Evolutionary conservation across 2,113 vertebrate species (phyloP), one percentile per base, ranked within the genome.

Genomic region (Pollachius pollachius): DNA sequence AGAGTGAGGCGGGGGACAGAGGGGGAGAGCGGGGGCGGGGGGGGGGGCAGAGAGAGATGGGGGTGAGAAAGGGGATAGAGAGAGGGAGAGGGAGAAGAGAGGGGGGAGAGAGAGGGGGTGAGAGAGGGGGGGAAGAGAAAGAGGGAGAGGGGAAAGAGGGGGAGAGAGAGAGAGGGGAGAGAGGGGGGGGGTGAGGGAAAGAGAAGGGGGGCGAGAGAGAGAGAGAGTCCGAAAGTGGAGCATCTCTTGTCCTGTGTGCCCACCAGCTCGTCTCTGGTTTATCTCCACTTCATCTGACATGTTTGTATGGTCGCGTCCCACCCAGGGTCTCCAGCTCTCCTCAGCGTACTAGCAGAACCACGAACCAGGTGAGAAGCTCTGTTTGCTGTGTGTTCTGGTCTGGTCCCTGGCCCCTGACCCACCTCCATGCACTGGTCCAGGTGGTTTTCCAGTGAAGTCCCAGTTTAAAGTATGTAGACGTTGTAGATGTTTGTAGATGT

Each of bases 341-440:
- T 61, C 67, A 68, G 69, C 66, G 62, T 62, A 72, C 71, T 68
- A 76, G 70, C 82, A 64, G 69, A 81, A 64, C 75, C 78, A 80
- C 82, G 69, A 88, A 73, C 37, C 82, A 92, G 91, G 92, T 93
- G 88, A 8, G 82, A 19, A 9, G 8, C 1, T 30, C 12, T n/a
- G 1, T 70, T 25, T 60, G 7, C 15, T 18, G 52, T 15, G 65
- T 73, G 54, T 0, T 27, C 58, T 15, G 71, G n/a, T 65, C 4
- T 59, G 41, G 54, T 56, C 54, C 17, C 54, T 7, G 54, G 54
- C 1, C 15, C n/a, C 6, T 57, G 15, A 57, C 15, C 11, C 41
- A 7, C 8, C 41, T 48, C 41, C 41, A 54, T 54, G 52, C 13
- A 3, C 52, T 52, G 30, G 30, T 4, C 30, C 30, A 34, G 30